phyloP scores from a whole-genome alignment of 2,888 invertebrate genomes.

The Erynnis tages region DNA sequence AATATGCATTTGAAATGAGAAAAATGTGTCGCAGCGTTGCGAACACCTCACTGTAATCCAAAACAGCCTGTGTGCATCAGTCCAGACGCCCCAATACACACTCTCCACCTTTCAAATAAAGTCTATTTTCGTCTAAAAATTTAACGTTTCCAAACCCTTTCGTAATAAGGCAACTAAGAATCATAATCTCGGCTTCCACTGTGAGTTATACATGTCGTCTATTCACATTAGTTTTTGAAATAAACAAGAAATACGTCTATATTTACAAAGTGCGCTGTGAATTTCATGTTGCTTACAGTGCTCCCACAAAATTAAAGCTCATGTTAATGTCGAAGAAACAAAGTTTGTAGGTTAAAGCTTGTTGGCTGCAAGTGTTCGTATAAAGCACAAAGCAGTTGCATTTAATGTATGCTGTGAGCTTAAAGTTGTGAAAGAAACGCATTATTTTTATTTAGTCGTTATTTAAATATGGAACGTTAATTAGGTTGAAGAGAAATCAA shows the following conservation, averaged over 20 bases:
- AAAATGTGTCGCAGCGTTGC: constrained; percentile 74
- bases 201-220: constrained; percentile 66
- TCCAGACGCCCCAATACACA: constrained; percentile 32
- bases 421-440: neutral
- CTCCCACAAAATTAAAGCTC: constrained; percentile 22
- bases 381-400: constrained; percentile 16
- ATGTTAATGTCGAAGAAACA: constrained; percentile 13
- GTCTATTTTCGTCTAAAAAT: constrained; percentile 32
- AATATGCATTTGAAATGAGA: constrained; percentile 79
- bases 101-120: constrained; percentile 35
- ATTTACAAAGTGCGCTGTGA: constrained; percentile 21
- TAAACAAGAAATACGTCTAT: constrained; percentile 57
- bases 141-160: constrained; percentile 36
- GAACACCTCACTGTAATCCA: constrained; percentile 33
- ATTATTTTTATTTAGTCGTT: neutral
- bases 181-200: constrained; percentile 68
- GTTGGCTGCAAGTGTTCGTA: constrained; percentile 10
- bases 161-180: constrained; percentile 43
- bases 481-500: neutral
- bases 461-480: neutral
- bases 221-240: constrained; percentile 72
- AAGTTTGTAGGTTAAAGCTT: constrained; percentile 20
- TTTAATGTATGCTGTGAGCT: neutral
- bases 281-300: constrained; percentile 13
- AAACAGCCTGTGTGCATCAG: constrained; percentile 34